Conservation (phyloP, 2,888 invertebrate species). For the Metallyticus violacea region DNA sequence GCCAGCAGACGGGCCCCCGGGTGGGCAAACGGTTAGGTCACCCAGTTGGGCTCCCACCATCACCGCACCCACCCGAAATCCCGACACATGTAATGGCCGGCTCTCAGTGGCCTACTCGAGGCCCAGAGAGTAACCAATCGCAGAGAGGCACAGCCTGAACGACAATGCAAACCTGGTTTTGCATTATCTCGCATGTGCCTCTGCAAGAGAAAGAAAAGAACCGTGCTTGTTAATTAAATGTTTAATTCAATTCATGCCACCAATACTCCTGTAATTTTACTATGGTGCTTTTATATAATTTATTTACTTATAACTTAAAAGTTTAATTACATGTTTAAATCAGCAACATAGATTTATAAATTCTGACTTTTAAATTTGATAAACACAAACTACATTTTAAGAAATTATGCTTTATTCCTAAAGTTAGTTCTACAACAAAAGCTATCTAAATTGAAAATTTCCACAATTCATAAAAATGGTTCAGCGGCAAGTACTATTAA, state of each 20-base stretch:
- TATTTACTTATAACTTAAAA: not conserved
- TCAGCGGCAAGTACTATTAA: not conserved
- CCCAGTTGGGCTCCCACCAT: conserved; percentile 23
- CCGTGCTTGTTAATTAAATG: conserved; percentile 33
- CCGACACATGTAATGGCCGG: conserved; percentile 15
- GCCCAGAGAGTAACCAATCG: conserved; percentile 26
- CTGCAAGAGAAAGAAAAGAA: conserved; percentile 37
- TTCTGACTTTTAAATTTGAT: not conserved
- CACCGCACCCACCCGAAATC: conserved; percentile 28
- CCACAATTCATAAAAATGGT: not conserved
- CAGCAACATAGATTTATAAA: not conserved
- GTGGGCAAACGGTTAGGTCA: conserved; percentile 22
- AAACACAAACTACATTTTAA: not conserved
- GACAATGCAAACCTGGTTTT: conserved; percentile 33
- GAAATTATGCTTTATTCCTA: not conserved
- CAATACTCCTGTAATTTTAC: not conserved
- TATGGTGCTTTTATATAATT: not conserved
- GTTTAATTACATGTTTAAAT: no score
- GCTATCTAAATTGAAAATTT: not conserved
- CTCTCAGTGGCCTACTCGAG: conserved; percentile 25
- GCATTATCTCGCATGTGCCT: conserved; percentile 37
- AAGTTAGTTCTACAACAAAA: not conserved
- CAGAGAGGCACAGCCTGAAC: conserved; percentile 35
- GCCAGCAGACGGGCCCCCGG: conserved; percentile 18
- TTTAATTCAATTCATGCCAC: not conserved